These are phyloP conservation scores for Aurelia sp. DNA, from an alignment of 30 jellyfish, hydroid and myxozoan species.

Conservation along the genomic window DNA sequence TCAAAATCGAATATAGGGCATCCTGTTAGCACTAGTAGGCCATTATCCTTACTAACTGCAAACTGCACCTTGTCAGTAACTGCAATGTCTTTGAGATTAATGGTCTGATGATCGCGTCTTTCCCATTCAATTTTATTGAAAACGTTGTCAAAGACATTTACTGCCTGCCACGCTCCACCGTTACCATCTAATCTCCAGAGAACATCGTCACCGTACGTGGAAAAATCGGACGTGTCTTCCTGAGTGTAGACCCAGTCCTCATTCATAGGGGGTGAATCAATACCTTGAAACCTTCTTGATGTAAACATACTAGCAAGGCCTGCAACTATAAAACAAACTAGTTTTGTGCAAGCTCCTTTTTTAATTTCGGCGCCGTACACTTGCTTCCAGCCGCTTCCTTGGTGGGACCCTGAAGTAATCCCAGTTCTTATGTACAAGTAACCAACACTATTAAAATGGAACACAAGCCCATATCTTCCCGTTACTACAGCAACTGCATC, in stretches of 20 bases:
- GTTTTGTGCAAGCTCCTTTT: too few relatives aligned
- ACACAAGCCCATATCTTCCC: constrained; percentile 24
- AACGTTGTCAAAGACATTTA: not conserved
- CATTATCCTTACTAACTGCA: constrained; percentile 12
- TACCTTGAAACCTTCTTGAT: too few relatives aligned
- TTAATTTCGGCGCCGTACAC: too few relatives aligned
- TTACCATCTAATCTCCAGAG: constrained; percentile 19
- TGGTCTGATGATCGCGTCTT: constrained; percentile 12
- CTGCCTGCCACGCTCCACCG: constrained; percentile 24
- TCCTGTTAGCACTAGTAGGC: constrained; percentile 27
- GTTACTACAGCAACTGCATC: not conserved
- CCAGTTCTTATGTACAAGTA: not conserved
- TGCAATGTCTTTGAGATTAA: not conserved
- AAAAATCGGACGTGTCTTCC: not conserved
- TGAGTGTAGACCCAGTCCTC: not conserved
- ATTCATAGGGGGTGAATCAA: too few relatives aligned
- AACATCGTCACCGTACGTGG: not conserved
- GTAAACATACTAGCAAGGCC: too few relatives aligned
- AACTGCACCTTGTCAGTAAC: not conserved
- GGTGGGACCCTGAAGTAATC: not conserved
- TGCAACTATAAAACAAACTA: too few relatives aligned
- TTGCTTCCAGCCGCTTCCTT: constrained; percentile 4
- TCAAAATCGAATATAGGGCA: constrained; percentile 69
- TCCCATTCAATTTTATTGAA: not conserved
- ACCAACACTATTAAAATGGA: constrained; percentile 9